Evolutionary conservation across 2,797 vertebrate species (phyloP).

Genomic region (Kryptolebias ocellatus): DNA sequence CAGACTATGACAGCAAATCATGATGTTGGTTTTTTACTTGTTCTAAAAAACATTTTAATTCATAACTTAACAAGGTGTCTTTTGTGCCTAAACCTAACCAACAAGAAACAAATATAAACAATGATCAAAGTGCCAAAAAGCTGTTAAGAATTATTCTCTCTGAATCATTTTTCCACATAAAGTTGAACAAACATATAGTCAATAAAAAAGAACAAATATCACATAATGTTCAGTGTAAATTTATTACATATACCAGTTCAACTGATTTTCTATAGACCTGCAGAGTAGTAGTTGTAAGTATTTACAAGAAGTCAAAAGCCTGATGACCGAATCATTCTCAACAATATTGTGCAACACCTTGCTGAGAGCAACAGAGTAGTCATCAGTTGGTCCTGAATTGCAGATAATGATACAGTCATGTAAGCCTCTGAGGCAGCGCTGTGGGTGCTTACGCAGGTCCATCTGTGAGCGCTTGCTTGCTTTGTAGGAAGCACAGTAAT

Average conservation of each 20-base stretch:
- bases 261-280: not conserved
- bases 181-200: not conserved
- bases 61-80: not conserved
- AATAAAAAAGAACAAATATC: too few species aligned
- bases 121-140: too few species aligned
- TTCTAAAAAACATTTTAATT: too few species aligned
- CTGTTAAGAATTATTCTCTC: too few species aligned
- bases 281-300: not conserved
- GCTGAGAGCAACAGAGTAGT: conserved; percentile 36
- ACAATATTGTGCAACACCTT: conserved; percentile 17
- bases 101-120: not conserved
- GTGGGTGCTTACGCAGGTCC: conserved; percentile 40
- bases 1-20: too few species aligned
- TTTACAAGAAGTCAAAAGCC: conserved; percentile 11
- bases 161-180: not conserved
- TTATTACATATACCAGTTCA: not conserved
- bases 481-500: conserved; percentile 52
- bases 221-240: not conserved
- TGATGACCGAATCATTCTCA: conserved; percentile 9
- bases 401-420: conserved; percentile 59
- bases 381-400: conserved; percentile 55
- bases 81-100: not conserved
- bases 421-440: conserved; percentile 47
- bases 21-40: too few species aligned
- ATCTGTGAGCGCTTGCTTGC: conserved; percentile 54